Evolutionary conservation across 2,888 invertebrate genomes (phyloP).

Genomic region (Synergus laeviventris): DNA sequence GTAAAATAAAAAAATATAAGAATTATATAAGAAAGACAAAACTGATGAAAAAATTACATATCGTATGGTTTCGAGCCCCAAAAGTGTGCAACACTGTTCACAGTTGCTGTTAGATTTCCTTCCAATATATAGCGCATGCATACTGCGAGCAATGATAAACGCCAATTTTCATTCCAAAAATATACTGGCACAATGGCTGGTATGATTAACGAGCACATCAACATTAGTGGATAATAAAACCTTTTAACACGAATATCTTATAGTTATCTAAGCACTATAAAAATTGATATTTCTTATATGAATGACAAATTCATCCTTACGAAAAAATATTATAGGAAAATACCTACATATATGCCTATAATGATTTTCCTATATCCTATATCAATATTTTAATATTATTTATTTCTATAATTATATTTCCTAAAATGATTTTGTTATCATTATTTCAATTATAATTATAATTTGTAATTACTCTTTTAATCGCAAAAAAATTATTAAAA

Average conservation of each 20-base stretch:
- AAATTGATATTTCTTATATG: neutral
- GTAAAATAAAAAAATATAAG: neutral
- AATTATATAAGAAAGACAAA: no score
- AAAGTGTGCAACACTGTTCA: constrained; percentile 80
- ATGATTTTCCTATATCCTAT: no score
- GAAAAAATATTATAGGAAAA: no score
- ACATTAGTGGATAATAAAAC: constrained; percentile 72
- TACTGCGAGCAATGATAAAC: constrained; percentile 76
- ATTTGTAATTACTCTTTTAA: no score
- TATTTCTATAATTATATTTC: no score
- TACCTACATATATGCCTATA: no score
- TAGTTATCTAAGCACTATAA: neutral
- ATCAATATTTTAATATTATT: no score
- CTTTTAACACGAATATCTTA: neutral
- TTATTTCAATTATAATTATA: no score
- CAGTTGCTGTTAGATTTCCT: constrained; percentile 79
- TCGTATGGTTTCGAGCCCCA: constrained; percentile 69
- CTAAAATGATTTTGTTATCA: no score
- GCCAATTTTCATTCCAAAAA: constrained; percentile 78
- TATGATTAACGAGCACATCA: constrained; percentile 79
- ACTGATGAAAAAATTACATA: constrained; percentile 58
- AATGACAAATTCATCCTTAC: neutral
- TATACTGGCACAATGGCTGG: constrained; percentile 79
- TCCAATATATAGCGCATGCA: constrained; percentile 77
- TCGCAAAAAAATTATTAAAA: no score